Percentiles rank a stretch among this genome's conserved stretches.
These are phyloP conservation scores for Micronycteris hirsuta DNA, from an alignment of 2,113 vertebrate species.

Conservation along the genomic window DNA sequence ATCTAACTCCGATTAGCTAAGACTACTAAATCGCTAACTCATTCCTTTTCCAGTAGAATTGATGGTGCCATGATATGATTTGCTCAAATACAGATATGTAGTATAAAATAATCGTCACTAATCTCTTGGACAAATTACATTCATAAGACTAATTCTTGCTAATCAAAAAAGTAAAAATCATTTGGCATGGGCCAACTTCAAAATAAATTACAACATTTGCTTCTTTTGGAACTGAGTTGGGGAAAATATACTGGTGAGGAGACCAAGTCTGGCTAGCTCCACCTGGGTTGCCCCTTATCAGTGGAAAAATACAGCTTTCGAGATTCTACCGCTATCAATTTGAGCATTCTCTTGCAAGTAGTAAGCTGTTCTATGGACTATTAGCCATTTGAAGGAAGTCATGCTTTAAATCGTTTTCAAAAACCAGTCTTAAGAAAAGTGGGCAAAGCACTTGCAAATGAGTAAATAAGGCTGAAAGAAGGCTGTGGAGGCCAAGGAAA, in stretches of 20 bases:
- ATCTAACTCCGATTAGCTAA: slow-evolving; percentile 34
- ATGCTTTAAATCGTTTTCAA: slow-evolving; percentile 44
- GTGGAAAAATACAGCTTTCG: background rate
- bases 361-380: slow-evolving; percentile 4
- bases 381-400: slow-evolving; percentile 30
- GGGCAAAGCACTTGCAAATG: slow-evolving; percentile 7
- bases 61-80: background rate
- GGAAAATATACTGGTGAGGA: background rate
- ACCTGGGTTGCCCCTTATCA: background rate
- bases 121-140: background rate
- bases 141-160: slow-evolving; percentile 8
- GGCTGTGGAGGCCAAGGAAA: slow-evolving; percentile 5
- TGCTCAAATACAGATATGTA: background rate
- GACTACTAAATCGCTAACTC: background rate
- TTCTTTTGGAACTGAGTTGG: background rate
- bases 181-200: background rate
- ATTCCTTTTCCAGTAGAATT: background rate
- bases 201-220: background rate
- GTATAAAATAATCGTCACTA: background rate
- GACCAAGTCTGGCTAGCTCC: background rate
- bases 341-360: slow-evolving; percentile 17
- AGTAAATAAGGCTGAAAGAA: slow-evolving; percentile 57
- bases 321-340: background rate
- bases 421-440: slow-evolving; percentile 18
- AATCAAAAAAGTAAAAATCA: slow-evolving; percentile 10